Evolutionary conservation across 2,797 vertebrate genomes (phyloP).

Genomic region (Lophotriccus pileatus): DNA sequence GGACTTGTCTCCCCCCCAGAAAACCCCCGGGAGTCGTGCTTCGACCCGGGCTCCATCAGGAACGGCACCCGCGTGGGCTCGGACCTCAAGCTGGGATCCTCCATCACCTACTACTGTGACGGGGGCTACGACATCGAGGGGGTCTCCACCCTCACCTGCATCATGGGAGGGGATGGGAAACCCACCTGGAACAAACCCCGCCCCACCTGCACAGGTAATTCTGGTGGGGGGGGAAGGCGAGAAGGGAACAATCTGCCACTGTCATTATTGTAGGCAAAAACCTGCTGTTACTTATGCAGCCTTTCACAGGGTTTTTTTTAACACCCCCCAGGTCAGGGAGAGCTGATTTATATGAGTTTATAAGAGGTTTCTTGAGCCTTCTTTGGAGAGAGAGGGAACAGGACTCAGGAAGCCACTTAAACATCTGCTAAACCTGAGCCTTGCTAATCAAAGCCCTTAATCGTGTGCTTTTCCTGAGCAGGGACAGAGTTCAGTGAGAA

Average conservation of each 20-base stretch:
- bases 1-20: conserved; percentile 70
- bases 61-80: conserved; percentile 90
- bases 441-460: background rate
- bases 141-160: conserved; percentile 87
- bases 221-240: rapidly evolving
- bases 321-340: background rate
- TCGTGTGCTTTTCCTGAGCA: background rate
- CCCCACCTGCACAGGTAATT: conserved; percentile 90
- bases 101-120: conserved; percentile 92
- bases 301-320: rapidly evolving
- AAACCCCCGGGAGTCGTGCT: conserved; percentile 97
- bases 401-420: background rate
- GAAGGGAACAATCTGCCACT: rapidly evolving
- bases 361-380: background rate
- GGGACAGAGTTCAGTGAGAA: background rate
- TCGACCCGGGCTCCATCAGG: conserved; percentile 90
- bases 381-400: background rate
- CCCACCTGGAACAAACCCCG: conserved; percentile 92
- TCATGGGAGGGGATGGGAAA: conserved; percentile 92
- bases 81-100: conserved; percentile 91
- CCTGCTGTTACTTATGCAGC: rapidly evolving
- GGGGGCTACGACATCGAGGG: conserved; percentile 92
- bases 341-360: background rate
- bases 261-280: rapidly evolving
- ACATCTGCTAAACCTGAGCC: background rate